Percentiles rank a stretch among this genome's conserved stretches.
phyloP scores from a whole-genome alignment of 2,113 vertebrate genomes.

The Ochotona curzoniae region DNA sequence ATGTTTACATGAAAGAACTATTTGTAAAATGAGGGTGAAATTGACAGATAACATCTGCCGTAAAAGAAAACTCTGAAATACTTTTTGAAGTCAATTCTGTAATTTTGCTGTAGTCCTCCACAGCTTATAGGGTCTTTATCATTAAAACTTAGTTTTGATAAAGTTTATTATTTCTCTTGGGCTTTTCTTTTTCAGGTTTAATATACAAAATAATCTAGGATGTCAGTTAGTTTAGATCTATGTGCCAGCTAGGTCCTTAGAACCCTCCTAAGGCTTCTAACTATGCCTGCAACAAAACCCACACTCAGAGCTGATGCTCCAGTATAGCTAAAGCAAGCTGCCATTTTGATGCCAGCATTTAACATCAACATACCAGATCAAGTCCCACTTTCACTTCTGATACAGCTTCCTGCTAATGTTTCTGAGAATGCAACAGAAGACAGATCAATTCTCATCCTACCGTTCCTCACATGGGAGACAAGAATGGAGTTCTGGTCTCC shows the following conservation, averaged over 20 bases:
- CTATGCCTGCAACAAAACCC: neutral
- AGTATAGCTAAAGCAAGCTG: no score
- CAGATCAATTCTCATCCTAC: no score
- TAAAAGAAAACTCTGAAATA: neutral
- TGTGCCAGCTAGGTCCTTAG: neutral
- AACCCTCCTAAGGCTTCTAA: neutral
- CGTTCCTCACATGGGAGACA: no score
- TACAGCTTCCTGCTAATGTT: no score
- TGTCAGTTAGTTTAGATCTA: neutral
- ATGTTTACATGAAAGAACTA: slow-evolving; percentile 34
- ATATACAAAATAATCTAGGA: neutral
- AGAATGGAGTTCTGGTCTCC: no score
- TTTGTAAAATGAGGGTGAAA: slow-evolving; percentile 49
- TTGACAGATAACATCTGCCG: slow-evolving; percentile 56
- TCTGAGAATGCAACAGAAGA: no score
- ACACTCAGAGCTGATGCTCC: neutral
- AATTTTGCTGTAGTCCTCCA: slow-evolving; percentile 33
- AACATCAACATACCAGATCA: no score
- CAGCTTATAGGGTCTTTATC: neutral
- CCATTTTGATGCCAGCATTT: no score
- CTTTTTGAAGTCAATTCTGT: neutral
- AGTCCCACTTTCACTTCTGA: no score
- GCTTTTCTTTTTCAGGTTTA: neutral
- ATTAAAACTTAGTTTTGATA: slow-evolving; percentile 14
- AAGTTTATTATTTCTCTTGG: neutral